Conservation (phyloP, 92 coral and sea anemone species). For the Parazoanthus atlanticus region DNA sequence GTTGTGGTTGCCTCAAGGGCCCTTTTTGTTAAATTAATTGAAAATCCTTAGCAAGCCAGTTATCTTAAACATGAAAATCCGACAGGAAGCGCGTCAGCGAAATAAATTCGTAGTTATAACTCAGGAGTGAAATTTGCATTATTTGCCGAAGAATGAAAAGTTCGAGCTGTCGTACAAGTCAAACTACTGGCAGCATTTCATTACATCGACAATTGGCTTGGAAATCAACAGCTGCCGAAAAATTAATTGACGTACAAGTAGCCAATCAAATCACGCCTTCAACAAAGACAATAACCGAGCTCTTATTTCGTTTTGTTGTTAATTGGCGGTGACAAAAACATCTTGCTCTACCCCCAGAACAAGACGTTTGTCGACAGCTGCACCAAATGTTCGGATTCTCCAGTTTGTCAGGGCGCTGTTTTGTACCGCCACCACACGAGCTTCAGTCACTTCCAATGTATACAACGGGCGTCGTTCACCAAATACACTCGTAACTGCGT, state of each 20-base stretch:
- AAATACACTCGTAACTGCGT: neutral
- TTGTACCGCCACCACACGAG: neutral
- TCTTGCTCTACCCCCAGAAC: slow-evolving; percentile 30
- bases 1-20: neutral
- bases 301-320: slow-evolving; percentile 8
- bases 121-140: neutral
- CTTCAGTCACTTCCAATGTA: neutral
- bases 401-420: slow-evolving; percentile 11
- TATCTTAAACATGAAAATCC: slow-evolving; percentile 5
- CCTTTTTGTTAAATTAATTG: slow-evolving; percentile 16
- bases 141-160: neutral
- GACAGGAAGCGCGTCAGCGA: slow-evolving; percentile 8
- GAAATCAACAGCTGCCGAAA: slow-evolving; percentile 45
- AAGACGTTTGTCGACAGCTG: slow-evolving; percentile 39
- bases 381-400: slow-evolving; percentile 5
- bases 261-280: slow-evolving; percentile 42
- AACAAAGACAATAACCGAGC: slow-evolving; percentile 18
- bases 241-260: neutral
- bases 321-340: slow-evolving; percentile 18
- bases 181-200: slow-evolving; percentile 16
- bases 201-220: neutral
- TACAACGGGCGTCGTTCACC: neutral
- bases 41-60: slow-evolving; percentile 31
- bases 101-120: neutral
- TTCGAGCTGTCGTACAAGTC: neutral